Evolutionary conservation across 2,113 vertebrate species (phyloP).

Genomic region (Myrmophylax atrothorax): DNA sequence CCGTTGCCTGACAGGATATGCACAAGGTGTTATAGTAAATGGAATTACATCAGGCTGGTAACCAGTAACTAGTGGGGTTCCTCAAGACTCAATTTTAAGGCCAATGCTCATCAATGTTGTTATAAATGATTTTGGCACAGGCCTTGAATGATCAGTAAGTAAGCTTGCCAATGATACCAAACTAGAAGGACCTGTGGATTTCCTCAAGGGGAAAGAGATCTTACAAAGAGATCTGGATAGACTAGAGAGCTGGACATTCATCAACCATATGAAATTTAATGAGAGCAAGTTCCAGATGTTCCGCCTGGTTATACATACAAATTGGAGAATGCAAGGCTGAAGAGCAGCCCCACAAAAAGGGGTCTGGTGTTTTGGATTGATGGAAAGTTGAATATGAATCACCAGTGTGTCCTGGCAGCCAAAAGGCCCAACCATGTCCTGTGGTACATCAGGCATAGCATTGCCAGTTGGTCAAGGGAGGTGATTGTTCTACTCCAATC

Average conservation of each 20-base stretch:
- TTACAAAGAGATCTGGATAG: not conserved
- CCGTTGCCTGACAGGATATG: accelerated
- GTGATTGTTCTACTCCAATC: no score
- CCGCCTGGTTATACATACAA: not conserved
- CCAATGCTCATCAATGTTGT: not conserved
- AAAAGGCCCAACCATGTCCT: no score
- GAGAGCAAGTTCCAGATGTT: not conserved
- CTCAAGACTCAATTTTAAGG: not conserved
- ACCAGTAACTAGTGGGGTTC: not conserved
- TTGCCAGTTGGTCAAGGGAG: no score
- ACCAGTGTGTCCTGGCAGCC: no score
- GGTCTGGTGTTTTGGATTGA: no score
- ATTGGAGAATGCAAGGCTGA: no score
- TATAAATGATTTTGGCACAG: not conserved
- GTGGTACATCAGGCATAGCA: no score
- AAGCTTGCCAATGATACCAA: not conserved
- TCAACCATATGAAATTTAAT: not conserved
- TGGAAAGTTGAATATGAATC: no score
- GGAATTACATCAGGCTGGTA: not conserved
- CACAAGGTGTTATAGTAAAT: not conserved
- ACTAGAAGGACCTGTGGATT: not conserved
- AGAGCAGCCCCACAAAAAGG: no score
- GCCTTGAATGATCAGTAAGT: not conserved
- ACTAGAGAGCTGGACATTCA: not conserved
- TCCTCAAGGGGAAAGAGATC: accelerated